Base-by-base conservation (phyloP, 2,888 invertebrate genomes). In the Aelia acuminata region DNA sequence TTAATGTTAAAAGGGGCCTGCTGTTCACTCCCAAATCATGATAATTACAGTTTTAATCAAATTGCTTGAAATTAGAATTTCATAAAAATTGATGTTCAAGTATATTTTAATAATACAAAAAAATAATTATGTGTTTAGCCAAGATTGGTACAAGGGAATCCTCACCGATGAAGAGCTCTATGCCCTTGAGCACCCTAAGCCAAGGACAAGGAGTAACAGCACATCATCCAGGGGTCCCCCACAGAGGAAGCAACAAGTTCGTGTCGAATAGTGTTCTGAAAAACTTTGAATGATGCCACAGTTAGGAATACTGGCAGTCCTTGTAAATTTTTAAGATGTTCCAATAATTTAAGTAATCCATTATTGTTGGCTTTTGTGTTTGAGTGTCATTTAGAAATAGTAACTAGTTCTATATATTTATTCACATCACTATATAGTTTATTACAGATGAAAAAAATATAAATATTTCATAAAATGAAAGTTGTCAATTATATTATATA, bases 131-230 rank as follows among this genome's bases (percentile, higher is more conserved):
- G 48, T 87, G 92, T 94, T n/a, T 92, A 97, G 97, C 92, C 95
- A 95, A 91, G 97, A 97, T 91, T 97, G 97, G 97, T 97, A 97
- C 93, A 97, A 97, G 92, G 97, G 95, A 75, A 95, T 96, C 90
- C 93, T 97, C 91, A 96, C 96, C 15, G 97, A 97, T 90, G 95
- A 95, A 70, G 95, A 97, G 92, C 92, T 97, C 89, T 95, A 95
- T 0, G 96, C 95, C 70, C 93, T 97, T 90, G 97, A 97, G 92
- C 95, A 96, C 93, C 96, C 97, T 3, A 95, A 96, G 63, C 93
- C 94, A 26, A 85, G 90, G 88, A 63, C 86, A 53, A 85, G 89
- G 84, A 89, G 89, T 85, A 89, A 75, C 50, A 89, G 89, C 85
- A 87, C 86, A 53, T 8, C 35, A 3, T 5, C 0, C 8, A 70